Percentiles rank a stretch among this genome's conserved stretches.
phyloP scores from a whole-genome alignment of 2,888 invertebrate genomes.

The Ephialtes manifestator region DNA sequence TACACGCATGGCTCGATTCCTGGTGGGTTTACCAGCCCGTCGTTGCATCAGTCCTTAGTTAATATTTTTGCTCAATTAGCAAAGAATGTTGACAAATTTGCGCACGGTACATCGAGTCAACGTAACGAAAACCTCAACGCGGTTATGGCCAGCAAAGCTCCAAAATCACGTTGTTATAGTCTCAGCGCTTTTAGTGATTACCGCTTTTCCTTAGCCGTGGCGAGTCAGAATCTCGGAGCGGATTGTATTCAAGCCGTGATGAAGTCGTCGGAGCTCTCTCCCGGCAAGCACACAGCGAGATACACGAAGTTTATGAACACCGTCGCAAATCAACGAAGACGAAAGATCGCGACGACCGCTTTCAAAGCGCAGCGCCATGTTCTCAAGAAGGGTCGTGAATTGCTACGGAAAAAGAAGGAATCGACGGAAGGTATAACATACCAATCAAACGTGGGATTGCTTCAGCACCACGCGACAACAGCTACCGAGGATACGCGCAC shows the following conservation, averaged over 20 bases:
- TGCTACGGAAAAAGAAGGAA: background rate
- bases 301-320: background rate
- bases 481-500: background rate
- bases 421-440: background rate
- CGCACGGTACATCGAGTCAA: conserved; percentile 22
- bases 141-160: conserved; percentile 22
- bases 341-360: conserved; percentile 4
- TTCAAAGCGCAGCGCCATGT: background rate
- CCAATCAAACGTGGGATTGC: background rate
- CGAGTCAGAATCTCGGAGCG: conserved; percentile 18
- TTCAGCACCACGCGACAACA: background rate
- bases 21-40: conserved; percentile 37
- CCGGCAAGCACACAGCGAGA: conserved; percentile 21
- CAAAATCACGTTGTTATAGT: conserved; percentile 14
- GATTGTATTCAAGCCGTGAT: background rate
- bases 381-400: background rate
- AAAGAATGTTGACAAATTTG: conserved; percentile 25
- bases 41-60: conserved; percentile 6
- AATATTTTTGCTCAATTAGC: conserved; percentile 40
- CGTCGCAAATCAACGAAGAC: background rate
- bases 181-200: conserved; percentile 15
- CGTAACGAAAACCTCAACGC: conserved; percentile 26
- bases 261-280: background rate
- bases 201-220: conserved; percentile 17
- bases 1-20: conserved; percentile 36